phyloP scores from a whole-genome alignment of 2,113 vertebrate genomes.

The Terrapene triunguis region DNA sequence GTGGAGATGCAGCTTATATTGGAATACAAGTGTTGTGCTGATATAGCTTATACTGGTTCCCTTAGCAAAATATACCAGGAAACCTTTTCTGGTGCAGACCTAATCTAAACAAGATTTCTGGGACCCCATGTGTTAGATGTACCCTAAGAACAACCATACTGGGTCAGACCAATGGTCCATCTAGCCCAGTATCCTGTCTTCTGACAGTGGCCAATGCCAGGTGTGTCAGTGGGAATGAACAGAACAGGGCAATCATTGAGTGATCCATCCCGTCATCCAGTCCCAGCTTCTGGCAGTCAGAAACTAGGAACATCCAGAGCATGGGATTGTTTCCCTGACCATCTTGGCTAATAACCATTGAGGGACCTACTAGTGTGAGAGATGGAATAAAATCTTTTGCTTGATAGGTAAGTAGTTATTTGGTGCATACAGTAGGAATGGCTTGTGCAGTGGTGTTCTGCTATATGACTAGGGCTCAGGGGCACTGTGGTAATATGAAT shows the following conservation, averaged over 20 bases:
- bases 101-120: conserved; percentile 48
- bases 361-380: neutral
- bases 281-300: neutral
- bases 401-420: neutral
- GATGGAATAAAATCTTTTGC: conserved; percentile 9
- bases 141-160: neutral
- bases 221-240: neutral
- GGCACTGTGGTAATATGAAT: neutral
- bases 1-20: neutral
- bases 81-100: neutral
- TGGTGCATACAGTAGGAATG: neutral
- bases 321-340: neutral
- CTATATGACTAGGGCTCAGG: neutral
- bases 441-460: neutral
- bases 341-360: neutral
- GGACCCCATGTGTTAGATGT: conserved; percentile 64
- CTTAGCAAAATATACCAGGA: neutral
- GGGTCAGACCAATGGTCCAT: neutral
- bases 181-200: neutral
- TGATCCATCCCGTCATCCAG: neutral
- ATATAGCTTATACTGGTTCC: neutral
- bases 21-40: neutral
- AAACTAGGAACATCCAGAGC: neutral
- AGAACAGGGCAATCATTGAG: neutral
- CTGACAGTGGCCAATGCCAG: neutral